Conservation (phyloP, 2,113 vertebrate genomes). For the Sinocyclocheilus anshuiensis region DNA sequence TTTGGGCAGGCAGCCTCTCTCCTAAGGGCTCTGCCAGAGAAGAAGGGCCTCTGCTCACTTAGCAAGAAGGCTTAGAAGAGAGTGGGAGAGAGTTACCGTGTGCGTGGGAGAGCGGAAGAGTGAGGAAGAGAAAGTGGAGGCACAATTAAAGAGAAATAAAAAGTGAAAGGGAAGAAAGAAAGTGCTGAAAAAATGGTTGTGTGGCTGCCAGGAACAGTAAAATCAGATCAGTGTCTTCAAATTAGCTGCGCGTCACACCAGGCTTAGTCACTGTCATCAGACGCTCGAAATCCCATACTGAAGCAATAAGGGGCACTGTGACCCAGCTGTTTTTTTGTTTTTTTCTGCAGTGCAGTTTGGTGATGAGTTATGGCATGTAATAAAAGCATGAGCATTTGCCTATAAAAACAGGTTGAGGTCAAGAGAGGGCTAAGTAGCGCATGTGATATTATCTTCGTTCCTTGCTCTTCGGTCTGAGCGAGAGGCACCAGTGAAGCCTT, state of each 20-base stretch:
- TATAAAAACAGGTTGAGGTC: constrained; percentile 21
- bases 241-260: neutral
- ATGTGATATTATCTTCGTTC: constrained; percentile 9
- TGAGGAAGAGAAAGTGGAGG: constrained; percentile 2
- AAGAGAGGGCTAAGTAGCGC: neutral
- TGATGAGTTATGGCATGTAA: neutral
- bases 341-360: neutral
- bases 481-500: constrained; percentile 38
- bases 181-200: neutral
- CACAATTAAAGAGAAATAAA: constrained; percentile 43
- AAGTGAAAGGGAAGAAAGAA: constrained; percentile 10
- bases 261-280: constrained; percentile 16
- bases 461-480: neutral
- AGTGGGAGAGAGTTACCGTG: constrained; percentile 47
- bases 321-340: neutral
- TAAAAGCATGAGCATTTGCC: constrained; percentile 14
- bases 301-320: neutral
- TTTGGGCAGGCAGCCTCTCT: constrained; percentile 65
- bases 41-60: constrained; percentile 55
- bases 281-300: neutral
- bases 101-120: constrained; percentile 26
- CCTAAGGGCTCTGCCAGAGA: constrained; percentile 62
- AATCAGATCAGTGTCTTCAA: constrained; percentile 15
- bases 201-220: constrained; percentile 25
- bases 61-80: constrained; percentile 49